Percentiles rank a stretch among this genome's conserved stretches.
Evolutionary conservation across 2,797 vertebrate species (phyloP).

Genomic region (Podargus strigoides): DNA sequence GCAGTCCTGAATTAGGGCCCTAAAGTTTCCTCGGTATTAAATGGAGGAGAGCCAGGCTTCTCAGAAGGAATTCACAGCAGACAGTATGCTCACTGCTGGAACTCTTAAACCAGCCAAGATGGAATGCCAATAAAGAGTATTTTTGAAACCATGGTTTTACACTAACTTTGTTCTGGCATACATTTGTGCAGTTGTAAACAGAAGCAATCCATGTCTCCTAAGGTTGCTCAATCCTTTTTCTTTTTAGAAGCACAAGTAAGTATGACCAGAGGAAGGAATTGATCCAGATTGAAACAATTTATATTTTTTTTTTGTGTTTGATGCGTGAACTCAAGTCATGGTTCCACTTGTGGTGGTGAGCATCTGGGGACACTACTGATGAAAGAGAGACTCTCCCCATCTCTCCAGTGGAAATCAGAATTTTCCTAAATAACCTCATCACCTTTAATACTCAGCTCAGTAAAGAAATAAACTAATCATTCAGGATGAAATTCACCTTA

Average conservation of each 20-base stretch:
- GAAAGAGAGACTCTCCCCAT: not conserved
- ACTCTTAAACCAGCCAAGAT: not conserved
- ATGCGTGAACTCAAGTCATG: not conserved
- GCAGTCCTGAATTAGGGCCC: not conserved
- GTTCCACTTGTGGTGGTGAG: not conserved
- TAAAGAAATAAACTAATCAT: not conserved
- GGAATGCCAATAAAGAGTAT: not conserved
- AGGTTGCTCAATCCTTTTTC: not conserved
- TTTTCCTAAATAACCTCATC: not conserved
- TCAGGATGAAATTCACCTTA: not conserved
- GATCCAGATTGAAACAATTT: not conserved
- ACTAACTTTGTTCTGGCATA: not conserved
- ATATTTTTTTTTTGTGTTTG: not conserved
- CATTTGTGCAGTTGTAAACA: not conserved
- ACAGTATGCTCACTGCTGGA: not conserved
- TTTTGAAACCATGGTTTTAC: not conserved
- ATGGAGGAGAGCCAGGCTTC: not conserved
- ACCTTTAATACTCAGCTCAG: not conserved
- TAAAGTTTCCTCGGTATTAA: not conserved
- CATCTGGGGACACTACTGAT: not conserved
- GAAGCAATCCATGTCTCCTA: not conserved
- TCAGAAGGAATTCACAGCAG: not conserved
- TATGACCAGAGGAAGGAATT: not conserved
- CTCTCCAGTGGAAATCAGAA: not conserved
- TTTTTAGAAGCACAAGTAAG: not conserved